phyloP scores from a whole-genome alignment of 2,888 invertebrate species.

The Piscicola geometra region DNA sequence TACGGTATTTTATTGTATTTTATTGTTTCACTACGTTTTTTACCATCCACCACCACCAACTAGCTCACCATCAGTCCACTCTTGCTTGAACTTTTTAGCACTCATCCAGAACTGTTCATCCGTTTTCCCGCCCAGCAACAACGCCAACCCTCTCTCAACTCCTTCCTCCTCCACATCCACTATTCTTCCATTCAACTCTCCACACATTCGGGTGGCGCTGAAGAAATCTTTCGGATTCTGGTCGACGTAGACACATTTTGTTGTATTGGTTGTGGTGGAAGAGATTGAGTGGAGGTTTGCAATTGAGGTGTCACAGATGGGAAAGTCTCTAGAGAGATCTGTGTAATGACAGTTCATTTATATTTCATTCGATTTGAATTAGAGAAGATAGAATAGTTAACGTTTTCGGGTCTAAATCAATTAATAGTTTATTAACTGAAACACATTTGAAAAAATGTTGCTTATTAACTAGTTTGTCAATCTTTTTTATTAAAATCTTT shows the following conservation, averaged over 20 bases:
- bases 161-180: background rate
- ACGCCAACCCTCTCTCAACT: background rate
- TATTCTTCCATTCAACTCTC: background rate
- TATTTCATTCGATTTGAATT: too few species aligned
- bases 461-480: background rate
- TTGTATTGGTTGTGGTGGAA: too few species aligned
- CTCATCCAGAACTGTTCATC: background rate
- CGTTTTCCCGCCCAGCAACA: background rate
- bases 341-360: too few species aligned
- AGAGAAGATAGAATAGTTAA: too few species aligned
- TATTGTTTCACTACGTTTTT: too few species aligned
- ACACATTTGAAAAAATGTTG: background rate
- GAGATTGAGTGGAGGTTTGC: background rate
- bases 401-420: too few species aligned
- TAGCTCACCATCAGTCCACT: background rate
- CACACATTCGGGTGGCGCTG: background rate
- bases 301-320: background rate
- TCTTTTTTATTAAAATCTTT: too few species aligned
- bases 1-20: too few species aligned
- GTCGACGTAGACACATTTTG: background rate
- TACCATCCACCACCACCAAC: too few species aligned
- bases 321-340: conserved; percentile 10
- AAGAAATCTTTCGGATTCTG: background rate
- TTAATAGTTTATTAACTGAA: too few species aligned
- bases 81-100: background rate